Percentiles rank a stretch among this genome's conserved stretches.
Evolutionary conservation across 1,140 invertebrate species (phyloP).

Genomic region (Bicyclus anynana): DNA sequence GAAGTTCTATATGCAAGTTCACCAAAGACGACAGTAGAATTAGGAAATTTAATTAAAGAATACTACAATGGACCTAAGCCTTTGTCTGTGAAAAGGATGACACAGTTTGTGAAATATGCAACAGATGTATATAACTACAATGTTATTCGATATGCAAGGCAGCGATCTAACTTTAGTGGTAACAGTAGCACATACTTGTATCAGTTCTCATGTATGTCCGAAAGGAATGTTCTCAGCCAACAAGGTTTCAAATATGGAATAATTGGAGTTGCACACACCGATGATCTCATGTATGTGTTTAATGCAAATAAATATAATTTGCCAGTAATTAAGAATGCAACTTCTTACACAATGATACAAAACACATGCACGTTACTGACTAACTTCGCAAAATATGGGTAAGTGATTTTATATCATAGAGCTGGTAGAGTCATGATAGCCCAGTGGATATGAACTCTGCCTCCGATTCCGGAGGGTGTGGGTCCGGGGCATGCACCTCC

Average conservation of each 20-base stretch:
- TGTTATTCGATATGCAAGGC: background rate
- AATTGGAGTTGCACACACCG: conserved; percentile 40
- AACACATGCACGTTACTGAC: conserved; percentile 71
- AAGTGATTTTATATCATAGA: background rate
- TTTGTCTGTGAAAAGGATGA: conserved; percentile 32
- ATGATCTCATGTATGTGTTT: conserved; percentile 57
- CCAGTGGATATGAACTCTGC: too few relatives aligned
- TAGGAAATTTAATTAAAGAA: conserved; percentile 53
- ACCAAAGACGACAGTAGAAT: conserved; percentile 31
- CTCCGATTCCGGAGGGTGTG: too few relatives aligned
- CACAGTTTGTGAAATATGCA: conserved; percentile 49
- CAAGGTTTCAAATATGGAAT: conserved; percentile 29
- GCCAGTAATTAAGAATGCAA: conserved; percentile 30
- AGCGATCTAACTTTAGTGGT: background rate
- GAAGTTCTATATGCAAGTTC: conserved; percentile 32
- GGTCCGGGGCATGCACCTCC: too few relatives aligned
- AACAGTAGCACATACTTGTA: conserved; percentile 39
- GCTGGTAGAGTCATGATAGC: too few relatives aligned
- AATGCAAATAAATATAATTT: conserved; percentile 35
- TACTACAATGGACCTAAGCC: conserved; percentile 71
- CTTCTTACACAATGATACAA: conserved; percentile 51
- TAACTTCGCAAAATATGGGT: conserved; percentile 74
- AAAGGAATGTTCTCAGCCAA: conserved; percentile 40
- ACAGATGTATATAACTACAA: conserved; percentile 31
- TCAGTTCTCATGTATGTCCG: conserved; percentile 36